Evolutionary conservation across 2,113 vertebrate species (phyloP).

Genomic region (Anguilla japonica): DNA sequence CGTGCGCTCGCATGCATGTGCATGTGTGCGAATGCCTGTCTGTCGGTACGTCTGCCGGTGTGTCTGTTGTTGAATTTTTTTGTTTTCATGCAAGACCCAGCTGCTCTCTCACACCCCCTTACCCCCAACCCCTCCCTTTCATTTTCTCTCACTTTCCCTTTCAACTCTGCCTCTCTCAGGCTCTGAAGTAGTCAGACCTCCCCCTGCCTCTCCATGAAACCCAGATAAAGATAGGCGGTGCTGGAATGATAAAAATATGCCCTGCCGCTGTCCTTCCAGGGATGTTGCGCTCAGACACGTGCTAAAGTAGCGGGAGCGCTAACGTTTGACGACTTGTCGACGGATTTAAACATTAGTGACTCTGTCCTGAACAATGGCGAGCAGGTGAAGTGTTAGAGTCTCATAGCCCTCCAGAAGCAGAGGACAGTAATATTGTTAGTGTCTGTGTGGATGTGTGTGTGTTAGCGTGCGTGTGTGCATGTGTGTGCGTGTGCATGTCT

Average conservation of each 20-base stretch:
- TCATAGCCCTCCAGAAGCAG: neutral
- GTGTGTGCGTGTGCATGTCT: neutral
- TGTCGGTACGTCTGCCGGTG: neutral
- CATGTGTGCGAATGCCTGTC: neutral
- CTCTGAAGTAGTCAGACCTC: slow-evolving; percentile 15
- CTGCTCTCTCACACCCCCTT: slow-evolving; percentile 27
- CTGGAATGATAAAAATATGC: slow-evolving; percentile 21
- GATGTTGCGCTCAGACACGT: neutral
- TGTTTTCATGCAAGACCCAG: slow-evolving; percentile 39
- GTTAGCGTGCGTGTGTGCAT: neutral
- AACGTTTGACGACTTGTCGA: neutral
- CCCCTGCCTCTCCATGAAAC: neutral
- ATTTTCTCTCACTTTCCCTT: neutral
- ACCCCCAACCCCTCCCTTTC: neutral
- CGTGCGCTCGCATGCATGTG: slow-evolving; percentile 27
- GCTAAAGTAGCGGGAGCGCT: neutral
- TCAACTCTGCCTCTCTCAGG: slow-evolving; percentile 1
- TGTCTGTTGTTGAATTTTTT: slow-evolving; percentile 14
- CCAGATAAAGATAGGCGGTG: slow-evolving; percentile 12
- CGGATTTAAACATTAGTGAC: neutral
- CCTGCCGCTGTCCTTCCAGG: neutral
- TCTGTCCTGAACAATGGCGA: neutral
- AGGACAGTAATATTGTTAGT: neutral
- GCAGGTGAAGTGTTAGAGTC: neutral
- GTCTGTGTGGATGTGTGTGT: slow-evolving; percentile 23